Conservation (phyloP, 2,888 invertebrate genomes). For the Tenthredo mesomela region DNA sequence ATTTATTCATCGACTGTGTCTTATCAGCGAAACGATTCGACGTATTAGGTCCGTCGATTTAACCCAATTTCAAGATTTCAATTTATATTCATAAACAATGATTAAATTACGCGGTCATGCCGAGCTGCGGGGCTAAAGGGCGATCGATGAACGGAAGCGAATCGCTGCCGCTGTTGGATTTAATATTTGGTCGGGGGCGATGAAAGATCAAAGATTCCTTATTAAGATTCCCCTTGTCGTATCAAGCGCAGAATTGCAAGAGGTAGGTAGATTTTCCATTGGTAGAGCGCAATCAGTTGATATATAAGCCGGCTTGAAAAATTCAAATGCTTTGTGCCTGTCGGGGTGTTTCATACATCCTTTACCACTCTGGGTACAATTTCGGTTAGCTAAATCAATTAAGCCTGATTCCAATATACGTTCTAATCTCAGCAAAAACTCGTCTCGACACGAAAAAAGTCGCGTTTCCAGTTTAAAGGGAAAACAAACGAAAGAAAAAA, state of each 20-base stretch:
- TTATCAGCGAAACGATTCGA: slow-evolving; percentile 8
- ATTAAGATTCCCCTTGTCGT: slow-evolving; percentile 40
- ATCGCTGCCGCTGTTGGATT: slow-evolving; percentile 22
- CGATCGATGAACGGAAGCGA: slow-evolving; percentile 46
- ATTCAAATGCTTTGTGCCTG: background rate
- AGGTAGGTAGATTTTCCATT: slow-evolving; percentile 29
- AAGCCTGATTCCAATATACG: background rate
- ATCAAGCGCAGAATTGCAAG: slow-evolving; percentile 13
- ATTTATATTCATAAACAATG: slow-evolving; percentile 47
- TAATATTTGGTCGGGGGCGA: slow-evolving; percentile 44
- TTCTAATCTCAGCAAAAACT: slow-evolving; percentile 1
- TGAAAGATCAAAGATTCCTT: slow-evolving; percentile 44
- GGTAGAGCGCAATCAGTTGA: slow-evolving; percentile 23
- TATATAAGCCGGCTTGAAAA: slow-evolving; percentile 41
- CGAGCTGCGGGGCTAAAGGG: slow-evolving; percentile 8
- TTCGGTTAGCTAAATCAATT: slow-evolving; percentile 21
- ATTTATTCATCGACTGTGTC: slow-evolving; percentile 26
- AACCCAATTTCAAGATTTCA: slow-evolving; percentile 38
- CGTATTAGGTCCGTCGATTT: slow-evolving; percentile 32
- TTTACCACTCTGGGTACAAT: background rate
- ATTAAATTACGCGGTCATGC: slow-evolving; percentile 43
- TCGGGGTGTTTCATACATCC: background rate
- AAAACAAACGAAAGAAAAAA: background rate
- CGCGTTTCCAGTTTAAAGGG: background rate
- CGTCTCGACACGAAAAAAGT: background rate